Conservation (phyloP, 2,113 vertebrate species). For the Carettochelys insculpta region DNA sequence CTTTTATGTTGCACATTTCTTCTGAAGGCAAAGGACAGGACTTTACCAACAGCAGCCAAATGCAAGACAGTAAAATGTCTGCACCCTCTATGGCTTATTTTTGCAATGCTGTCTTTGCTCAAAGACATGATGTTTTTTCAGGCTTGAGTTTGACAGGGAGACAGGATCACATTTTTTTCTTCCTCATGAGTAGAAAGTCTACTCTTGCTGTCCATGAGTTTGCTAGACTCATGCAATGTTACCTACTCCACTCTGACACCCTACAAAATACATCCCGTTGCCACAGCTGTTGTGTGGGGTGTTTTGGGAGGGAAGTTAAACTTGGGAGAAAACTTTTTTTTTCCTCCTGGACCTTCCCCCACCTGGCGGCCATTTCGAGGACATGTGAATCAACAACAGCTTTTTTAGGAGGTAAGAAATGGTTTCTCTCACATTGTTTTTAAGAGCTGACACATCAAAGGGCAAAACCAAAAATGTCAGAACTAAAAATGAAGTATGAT, state of each 20-base stretch:
- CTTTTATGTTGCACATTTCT: constrained; percentile 61
- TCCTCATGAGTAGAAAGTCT: neutral
- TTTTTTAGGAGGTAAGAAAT: constrained; percentile 26
- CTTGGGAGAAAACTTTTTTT: neutral
- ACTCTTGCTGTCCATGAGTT: too few relatives aligned
- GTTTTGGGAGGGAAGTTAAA: neutral
- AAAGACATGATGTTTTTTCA: constrained; percentile 1
- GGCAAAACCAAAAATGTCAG: constrained; percentile 33
- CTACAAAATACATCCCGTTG: neutral
- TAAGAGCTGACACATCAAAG: constrained; percentile 37
- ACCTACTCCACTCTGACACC: neutral
- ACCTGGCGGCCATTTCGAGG: constrained; percentile 30
- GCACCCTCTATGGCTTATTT: neutral
- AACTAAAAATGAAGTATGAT: constrained; percentile 26
- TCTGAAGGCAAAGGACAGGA: constrained; percentile 66
- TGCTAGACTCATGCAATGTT: constrained; percentile 5
- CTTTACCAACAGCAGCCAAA: constrained; percentile 37
- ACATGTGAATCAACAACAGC: constrained; percentile 48
- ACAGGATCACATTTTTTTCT: neutral
- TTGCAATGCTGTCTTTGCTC: constrained; percentile 34
- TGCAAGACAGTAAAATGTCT: constrained; percentile 22
- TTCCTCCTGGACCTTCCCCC: neutral
- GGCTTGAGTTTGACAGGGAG: neutral
- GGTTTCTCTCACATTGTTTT: constrained; percentile 51
- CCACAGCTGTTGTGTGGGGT: neutral